Base-by-base conservation (phyloP, 2,888 invertebrate species). In the Stenurella melanura region DNA sequence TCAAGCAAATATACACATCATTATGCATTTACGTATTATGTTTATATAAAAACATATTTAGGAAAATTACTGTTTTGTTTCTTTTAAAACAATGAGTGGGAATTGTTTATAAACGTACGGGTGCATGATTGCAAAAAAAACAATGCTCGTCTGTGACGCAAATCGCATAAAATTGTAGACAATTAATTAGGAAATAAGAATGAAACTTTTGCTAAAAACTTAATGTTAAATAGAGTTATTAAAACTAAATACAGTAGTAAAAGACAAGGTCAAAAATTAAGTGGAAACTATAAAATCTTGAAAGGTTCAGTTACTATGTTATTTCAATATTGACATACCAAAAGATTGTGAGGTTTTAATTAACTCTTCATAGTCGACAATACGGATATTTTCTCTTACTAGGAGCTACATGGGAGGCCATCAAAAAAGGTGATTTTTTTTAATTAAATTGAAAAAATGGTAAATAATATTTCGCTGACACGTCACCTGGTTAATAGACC, bases 61-160 rank as follows among this genome's bases (percentile, higher is more conserved):
- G 50, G 12, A 50, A 50, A 50, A 50, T 50, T 50, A 17, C 15
- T 50, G n/a, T 50, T n/a, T 50, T 50, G 50, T 50, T 50, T 1
- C 30, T 17, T 17, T 17, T 34, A 5, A 21, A n/a, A 64, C 64
- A 64, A 64, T 64, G 19, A 18, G 6, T 64, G 64, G 42, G 64
- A 64, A 64, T 5, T 12, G 12, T 10, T 10, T 63, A 17, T 38
- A 64, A 15, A 64, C 42, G 19, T 64, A 38, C 7, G 12, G 15
- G n/a, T 5, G n/a, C 5, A 17, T 50, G 50, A 50, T 50, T 50
- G 6, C n/a, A n/a, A 50, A 38, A 64, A 42, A 26, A 42, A 64
- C 64, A 64, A 64, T 64, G 64, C 42, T 10, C 17, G 42, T 42
- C 50, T 50, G 50, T 50, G 50, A 42, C 64, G 42, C 64, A 64